Evolutionary conservation across 2,888 invertebrate genomes (phyloP), one percentile per base, ranked within the genome.

Genomic region (Cosmia pyralina): DNA sequence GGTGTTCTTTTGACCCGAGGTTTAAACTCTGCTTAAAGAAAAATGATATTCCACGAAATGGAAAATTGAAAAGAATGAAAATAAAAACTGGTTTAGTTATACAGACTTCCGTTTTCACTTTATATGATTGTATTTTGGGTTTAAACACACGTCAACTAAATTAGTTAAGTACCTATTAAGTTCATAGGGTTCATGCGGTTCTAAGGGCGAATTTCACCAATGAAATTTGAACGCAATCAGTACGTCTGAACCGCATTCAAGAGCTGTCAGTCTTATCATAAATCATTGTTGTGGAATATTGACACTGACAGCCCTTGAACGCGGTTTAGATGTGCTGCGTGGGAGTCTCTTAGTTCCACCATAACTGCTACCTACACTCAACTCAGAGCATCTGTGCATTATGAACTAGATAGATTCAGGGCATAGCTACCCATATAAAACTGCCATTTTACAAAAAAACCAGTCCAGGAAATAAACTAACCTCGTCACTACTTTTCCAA

Each of bases 1-100:
- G 64, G 73, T 41, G 70, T 22, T 73, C 28, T 55, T 66, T 53
- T 63, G 44, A 28, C 2, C 46, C 34, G 28, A 22, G 10, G 28
- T 58, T 79, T 63, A 41, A 64, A 60, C 1, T 2, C 22, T 0
- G 34, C 53, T 48, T 58, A 41, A 48, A 68, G 22, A 41, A 59
- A 74, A 62, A 41, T 28, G 0, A 4, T 41, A 53, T 44, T 15
- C 22, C 8, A 46, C 8, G 28, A 63, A 44, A 65, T 19, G 10
- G 19, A 46, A 15, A 15, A 22, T 34, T 44, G 1, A 4, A 22
- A 34, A 28, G 17, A 59, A 48, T 15, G n/a, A 7, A 19, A 48
- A 53, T 46, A 22, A 4, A 38, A 38, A 22, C 10, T 11, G 11
- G 10, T 53, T 46, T 52, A 15, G 22, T 7, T 62, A 41, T 0